Percentiles rank a stretch among this genome's conserved stretches.
Evolutionary conservation across 2,797 vertebrate species (phyloP).

Genomic region (Protonibea diacanthus): DNA sequence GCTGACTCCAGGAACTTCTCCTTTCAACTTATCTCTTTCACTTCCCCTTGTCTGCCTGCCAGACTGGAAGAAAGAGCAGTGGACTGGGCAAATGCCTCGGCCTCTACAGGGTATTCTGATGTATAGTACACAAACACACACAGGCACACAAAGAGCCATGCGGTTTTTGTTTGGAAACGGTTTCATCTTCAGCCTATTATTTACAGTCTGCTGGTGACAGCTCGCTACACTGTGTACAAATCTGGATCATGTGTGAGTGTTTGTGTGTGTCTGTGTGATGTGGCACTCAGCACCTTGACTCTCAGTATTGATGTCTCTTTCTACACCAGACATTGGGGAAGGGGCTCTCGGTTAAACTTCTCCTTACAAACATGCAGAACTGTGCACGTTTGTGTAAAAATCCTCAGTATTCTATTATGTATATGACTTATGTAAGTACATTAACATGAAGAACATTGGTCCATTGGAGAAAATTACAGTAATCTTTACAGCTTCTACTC

Average conservation of each 20-base stretch:
- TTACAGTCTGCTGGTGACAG: conserved; percentile 72
- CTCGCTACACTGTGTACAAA: conserved; percentile 50
- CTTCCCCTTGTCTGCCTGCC: conserved; percentile 73
- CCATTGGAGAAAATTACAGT: not conserved
- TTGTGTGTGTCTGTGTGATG: conserved; percentile 20
- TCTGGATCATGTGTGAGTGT: conserved; percentile 23
- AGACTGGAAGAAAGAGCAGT: conserved; percentile 77
- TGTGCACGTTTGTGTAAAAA: not conserved
- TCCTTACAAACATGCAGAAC: not conserved
- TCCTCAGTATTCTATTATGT: not conserved
- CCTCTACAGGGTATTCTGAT: conserved; percentile 55
- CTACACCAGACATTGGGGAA: conserved; percentile 30
- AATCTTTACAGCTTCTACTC: not conserved
- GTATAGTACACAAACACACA: conserved; percentile 26
- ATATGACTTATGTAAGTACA: too few species aligned
- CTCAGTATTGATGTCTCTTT: conserved; percentile 46
- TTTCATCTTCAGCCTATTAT: conserved; percentile 70
- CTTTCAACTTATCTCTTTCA: conserved; percentile 70
- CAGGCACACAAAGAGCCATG: conserved; percentile 6
- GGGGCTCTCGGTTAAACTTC: conserved; percentile 43
- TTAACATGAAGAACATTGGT: not conserved
- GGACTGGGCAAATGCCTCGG: conserved; percentile 66
- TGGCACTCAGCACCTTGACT: conserved; percentile 46
- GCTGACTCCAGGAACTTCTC: conserved; percentile 63
- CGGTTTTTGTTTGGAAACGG: conserved; percentile 52